These are phyloP conservation scores for Erpornis zantholeuca DNA, from an alignment of 2,113 vertebrate species.

Conservation along the genomic window DNA sequence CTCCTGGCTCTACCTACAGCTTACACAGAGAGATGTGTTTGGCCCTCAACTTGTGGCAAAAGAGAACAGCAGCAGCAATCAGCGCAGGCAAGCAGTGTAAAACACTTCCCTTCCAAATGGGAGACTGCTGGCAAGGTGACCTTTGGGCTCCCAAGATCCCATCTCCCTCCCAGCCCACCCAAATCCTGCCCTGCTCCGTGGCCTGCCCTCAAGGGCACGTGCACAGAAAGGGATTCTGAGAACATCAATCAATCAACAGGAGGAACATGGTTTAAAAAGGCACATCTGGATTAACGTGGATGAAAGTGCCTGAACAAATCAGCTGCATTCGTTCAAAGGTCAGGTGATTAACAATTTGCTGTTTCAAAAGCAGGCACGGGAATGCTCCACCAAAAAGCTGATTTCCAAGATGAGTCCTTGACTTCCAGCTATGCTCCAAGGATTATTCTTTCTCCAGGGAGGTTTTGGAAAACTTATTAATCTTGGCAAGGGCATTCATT, in stretches of 20 bases:
- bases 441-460: neutral
- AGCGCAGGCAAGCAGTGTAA: neutral
- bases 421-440: slow-evolving; percentile 6
- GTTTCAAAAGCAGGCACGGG: neutral
- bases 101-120: neutral
- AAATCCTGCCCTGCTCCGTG: neutral
- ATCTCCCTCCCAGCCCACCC: neutral
- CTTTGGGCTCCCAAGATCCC: neutral
- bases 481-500: neutral
- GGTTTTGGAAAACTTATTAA: neutral
- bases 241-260: neutral
- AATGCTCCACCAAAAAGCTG: neutral
- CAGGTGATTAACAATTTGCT: neutral
- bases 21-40: neutral
- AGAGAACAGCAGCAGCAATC: neutral
- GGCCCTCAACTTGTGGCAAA: neutral
- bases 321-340: neutral
- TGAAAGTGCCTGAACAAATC: neutral
- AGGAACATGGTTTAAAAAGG: neutral
- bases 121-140: neutral
- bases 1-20: neutral
- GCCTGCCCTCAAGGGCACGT: neutral
- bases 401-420: neutral
- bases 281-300: slow-evolving; percentile 29
- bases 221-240: neutral